These are phyloP conservation scores for Conus betulinus DNA, from an alignment of 1,140 invertebrate genomes.

Conservation along the genomic window DNA sequence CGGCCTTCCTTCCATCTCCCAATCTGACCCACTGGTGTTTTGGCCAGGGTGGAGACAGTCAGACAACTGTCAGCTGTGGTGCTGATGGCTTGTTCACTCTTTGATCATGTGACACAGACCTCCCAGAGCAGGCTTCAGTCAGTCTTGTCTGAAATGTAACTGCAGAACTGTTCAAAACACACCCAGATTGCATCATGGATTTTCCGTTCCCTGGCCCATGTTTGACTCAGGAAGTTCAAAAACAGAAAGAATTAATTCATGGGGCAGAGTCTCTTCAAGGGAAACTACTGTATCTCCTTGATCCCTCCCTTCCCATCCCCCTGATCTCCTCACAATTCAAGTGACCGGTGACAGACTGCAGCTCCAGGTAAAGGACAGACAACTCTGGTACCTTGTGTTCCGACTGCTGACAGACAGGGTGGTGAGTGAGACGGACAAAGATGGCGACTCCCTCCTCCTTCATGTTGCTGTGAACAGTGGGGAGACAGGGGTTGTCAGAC, in stretches of 20 bases:
- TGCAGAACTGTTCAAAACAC: not conserved
- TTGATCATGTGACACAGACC: not conserved
- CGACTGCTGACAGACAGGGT: constrained; percentile 24
- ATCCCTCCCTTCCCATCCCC: not conserved
- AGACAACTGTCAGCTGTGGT: not conserved
- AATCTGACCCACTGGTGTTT: not conserved
- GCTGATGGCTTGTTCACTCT: not conserved
- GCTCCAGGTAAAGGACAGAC: not conserved
- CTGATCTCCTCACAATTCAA: not conserved
- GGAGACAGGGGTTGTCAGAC: not conserved
- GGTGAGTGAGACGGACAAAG: not conserved
- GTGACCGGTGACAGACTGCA: not conserved
- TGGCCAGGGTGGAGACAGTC: not conserved
- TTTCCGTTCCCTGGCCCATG: not conserved
- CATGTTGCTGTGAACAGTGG: not conserved
- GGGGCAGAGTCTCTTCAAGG: not conserved
- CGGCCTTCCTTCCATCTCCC: not conserved
- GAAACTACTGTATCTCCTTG: not conserved
- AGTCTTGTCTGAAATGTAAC: not conserved
- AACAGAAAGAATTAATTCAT: not conserved
- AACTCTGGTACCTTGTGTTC: not conserved
- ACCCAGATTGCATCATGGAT: not conserved
- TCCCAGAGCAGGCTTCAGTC: not conserved
- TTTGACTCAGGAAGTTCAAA: not conserved
- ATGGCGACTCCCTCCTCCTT: not conserved